Conservation (phyloP, 1,140 invertebrate genomes). For the Drosophila gunungcola region DNA sequence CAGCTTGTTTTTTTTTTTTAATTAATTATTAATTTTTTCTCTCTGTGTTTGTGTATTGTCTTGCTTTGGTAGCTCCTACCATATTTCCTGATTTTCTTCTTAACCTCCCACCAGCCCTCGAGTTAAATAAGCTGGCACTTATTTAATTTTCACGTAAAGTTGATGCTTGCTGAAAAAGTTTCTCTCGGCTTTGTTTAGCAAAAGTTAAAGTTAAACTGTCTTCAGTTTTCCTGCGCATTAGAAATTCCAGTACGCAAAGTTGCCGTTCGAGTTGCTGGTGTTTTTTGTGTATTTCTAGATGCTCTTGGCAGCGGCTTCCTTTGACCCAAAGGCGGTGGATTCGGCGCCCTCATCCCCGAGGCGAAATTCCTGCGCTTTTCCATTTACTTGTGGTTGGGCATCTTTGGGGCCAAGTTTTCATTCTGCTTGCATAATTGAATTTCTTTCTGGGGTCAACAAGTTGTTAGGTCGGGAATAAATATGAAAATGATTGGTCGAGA, state of each 20-base stretch:
- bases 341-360: conserved; percentile 1
- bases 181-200: conserved; percentile 29
- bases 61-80: conserved; percentile 12
- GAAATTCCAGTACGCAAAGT: conserved; percentile 44
- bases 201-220: conserved; percentile 59
- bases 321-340: conserved; percentile 41
- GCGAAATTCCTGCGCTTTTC: background rate
- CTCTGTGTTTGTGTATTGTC: background rate
- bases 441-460: conserved; percentile 38
- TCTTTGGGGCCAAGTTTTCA: conserved; percentile 34
- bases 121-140: conserved; percentile 77
- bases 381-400: conserved; percentile 16
- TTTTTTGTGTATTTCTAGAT: conserved; percentile 13
- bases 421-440: conserved; percentile 51
- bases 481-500: conserved; percentile 17
- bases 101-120: conserved; percentile 20
- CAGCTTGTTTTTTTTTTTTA: too few species aligned
- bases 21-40: conserved; percentile 24
- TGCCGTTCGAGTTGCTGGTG: conserved; percentile 25
- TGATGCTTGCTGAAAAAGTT: conserved; percentile 39
- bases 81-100: conserved; percentile 17
- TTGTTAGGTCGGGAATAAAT: conserved; percentile 8
- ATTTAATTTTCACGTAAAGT: conserved; percentile 82
- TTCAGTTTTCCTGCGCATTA: conserved; percentile 31
- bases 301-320: conserved; percentile 37